These are phyloP conservation scores for Perca flavescens DNA, from an alignment of 2,113 vertebrate species.

Conservation along the genomic window DNA sequence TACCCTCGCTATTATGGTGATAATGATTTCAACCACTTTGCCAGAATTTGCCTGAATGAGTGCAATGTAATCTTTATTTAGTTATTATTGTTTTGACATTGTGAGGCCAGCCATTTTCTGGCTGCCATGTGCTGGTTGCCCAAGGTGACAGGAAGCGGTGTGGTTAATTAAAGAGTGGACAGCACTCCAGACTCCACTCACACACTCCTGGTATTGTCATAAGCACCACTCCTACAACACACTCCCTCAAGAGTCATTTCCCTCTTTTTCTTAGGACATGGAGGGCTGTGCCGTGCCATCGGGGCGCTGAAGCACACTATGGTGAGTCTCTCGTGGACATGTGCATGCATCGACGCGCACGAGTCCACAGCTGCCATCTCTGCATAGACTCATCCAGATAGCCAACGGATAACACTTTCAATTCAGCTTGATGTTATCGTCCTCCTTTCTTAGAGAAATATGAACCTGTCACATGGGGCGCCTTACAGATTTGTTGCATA, in stretches of 20 bases:
- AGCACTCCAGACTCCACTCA: slow-evolving; percentile 72
- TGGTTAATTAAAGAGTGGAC: slow-evolving; percentile 80
- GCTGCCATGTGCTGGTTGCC: slow-evolving; percentile 56
- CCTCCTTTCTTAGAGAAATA: slow-evolving; percentile 77
- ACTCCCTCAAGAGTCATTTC: slow-evolving; percentile 77
- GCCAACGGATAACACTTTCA: slow-evolving; percentile 74
- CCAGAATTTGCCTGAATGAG: neutral
- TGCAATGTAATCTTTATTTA: neutral
- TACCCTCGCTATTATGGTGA: neutral
- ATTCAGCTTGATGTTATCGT: slow-evolving; percentile 78
- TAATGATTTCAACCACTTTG: neutral
- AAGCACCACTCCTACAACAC: slow-evolving; percentile 74
- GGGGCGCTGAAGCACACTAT: slow-evolving; percentile 21
- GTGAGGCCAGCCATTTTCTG: slow-evolving; percentile 25
- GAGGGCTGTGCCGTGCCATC: slow-evolving; percentile 37
- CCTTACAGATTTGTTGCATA: slow-evolving; percentile 80
- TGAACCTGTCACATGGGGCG: slow-evolving; percentile 75
- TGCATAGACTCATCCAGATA: slow-evolving; percentile 72
- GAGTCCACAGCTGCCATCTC: slow-evolving; percentile 45
- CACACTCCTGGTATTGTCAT: slow-evolving; percentile 74
- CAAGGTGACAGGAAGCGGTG: slow-evolving; percentile 64
- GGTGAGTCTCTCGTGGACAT: slow-evolving; percentile 37
- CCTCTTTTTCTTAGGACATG: slow-evolving; percentile 69
- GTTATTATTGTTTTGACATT: slow-evolving; percentile 45
- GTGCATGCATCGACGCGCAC: slow-evolving; percentile 11